phyloP scores from a whole-genome alignment of 2,888 invertebrate genomes.

The Heterodera filipjevi region DNA sequence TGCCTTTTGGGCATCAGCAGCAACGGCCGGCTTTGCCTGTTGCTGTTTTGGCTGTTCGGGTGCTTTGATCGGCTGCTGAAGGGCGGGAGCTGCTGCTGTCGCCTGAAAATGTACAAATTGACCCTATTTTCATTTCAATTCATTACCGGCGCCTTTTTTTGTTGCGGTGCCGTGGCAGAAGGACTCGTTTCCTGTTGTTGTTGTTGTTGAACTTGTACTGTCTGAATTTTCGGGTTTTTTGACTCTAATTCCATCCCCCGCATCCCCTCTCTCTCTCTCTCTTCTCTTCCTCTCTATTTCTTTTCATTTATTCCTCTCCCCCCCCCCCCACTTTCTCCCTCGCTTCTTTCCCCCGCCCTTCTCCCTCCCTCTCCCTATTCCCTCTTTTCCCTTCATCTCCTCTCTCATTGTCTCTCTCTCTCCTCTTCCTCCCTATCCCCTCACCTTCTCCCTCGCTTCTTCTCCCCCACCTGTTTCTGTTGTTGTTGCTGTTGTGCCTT shows the following conservation, averaged over 20 bases:
- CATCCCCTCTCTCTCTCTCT: too few species aligned
- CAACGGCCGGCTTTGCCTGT: slow-evolving; percentile 7
- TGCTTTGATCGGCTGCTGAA: slow-evolving; percentile 22
- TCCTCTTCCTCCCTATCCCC: neutral
- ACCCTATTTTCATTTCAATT: neutral
- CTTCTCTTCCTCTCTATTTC: too few species aligned
- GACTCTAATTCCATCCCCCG: too few species aligned
- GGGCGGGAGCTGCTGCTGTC: slow-evolving; percentile 26
- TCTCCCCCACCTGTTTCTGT: slow-evolving; percentile 14
- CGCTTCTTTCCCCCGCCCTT: neutral
- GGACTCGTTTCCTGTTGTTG: slow-evolving; percentile 34
- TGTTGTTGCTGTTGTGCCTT: slow-evolving; percentile 35
- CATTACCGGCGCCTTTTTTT: neutral
- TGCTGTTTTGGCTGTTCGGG: slow-evolving; percentile 22
- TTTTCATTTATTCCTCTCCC: too few species aligned
- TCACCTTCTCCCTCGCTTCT: neutral
- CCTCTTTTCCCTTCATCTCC: too few species aligned
- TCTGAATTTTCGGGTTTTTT: slow-evolving; percentile 20
- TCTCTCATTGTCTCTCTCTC: too few species aligned
- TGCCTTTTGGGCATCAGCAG: too few species aligned
- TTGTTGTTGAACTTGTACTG: slow-evolving; percentile 27
- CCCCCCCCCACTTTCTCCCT: too few species aligned
- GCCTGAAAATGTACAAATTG: slow-evolving; percentile 12
- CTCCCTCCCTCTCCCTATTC: neutral
- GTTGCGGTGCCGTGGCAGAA: slow-evolving; percentile 21